Conservation (phyloP, 2,797 vertebrate species). For the Lagocephalus sceleratus region DNA sequence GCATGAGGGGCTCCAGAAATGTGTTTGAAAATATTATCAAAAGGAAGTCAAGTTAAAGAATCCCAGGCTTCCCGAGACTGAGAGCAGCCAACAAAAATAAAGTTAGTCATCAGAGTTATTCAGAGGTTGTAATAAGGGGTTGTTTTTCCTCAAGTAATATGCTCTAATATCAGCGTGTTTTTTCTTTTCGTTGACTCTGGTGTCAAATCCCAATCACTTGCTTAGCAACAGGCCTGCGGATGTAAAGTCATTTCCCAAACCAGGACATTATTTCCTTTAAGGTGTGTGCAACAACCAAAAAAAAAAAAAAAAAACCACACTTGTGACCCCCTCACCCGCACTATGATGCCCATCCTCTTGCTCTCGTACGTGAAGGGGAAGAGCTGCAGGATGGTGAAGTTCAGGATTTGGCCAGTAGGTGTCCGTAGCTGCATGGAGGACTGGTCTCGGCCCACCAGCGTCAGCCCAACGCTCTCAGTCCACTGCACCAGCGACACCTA, state of each 20-base stretch:
- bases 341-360: conserved; percentile 98
- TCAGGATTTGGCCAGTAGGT: conserved; percentile 95
- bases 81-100: conserved; percentile 80
- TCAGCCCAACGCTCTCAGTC: conserved; percentile 95
- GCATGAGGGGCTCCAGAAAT: conserved; percentile 37
- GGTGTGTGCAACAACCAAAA: not conserved
- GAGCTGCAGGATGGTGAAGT: conserved; percentile 97
- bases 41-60: conserved; percentile 69
- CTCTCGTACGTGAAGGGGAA: conserved; percentile 99
- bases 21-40: conserved; percentile 58
- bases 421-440: conserved; percentile 98
- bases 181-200: conserved; percentile 7
- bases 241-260: not conserved
- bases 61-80: conserved; percentile 73
- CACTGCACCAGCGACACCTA: conserved; percentile 99
- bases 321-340: conserved; percentile 81
- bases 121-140: conserved; percentile 84
- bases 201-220: not conserved
- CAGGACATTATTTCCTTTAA: not conserved
- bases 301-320: not conserved
- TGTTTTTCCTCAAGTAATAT: conserved; percentile 77
- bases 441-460: conserved; percentile 94
- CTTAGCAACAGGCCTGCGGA: conserved; percentile 22
- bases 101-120: conserved; percentile 78
- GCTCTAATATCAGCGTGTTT: conserved; percentile 7